Percentiles rank a stretch among this genome's conserved stretches.
Conservation (phyloP, 2,113 vertebrate species). For the Lanius ludovicianus region DNA sequence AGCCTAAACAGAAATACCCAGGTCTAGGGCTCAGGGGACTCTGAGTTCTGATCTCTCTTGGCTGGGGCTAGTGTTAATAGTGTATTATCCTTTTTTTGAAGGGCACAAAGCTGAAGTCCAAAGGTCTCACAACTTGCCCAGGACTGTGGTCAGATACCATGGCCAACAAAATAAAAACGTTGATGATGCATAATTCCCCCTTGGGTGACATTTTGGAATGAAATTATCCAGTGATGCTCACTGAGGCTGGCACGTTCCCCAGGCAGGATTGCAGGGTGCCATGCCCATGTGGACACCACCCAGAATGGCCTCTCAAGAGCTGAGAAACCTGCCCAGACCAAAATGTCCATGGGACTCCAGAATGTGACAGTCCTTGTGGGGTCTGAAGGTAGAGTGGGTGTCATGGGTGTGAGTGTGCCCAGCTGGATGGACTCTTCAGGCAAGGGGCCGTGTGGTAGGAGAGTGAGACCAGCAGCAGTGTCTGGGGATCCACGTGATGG, state of each 20-base stretch:
- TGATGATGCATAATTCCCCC: background rate
- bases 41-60: background rate
- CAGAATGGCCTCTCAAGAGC: background rate
- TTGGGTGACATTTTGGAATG: background rate
- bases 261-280: accelerated
- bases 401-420: background rate
- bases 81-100: background rate
- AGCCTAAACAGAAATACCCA: background rate
- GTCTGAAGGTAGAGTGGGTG: background rate
- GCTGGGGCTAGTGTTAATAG: background rate
- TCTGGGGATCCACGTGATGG: background rate
- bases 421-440: background rate
- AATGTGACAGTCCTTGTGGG: background rate
- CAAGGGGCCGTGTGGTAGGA: background rate
- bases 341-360: background rate
- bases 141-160: background rate
- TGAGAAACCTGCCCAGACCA: background rate
- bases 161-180: background rate
- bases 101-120: background rate
- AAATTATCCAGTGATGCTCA: background rate
- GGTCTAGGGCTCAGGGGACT: background rate
- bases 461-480: background rate
- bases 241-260: accelerated
- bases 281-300: accelerated
- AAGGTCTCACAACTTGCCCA: background rate